These are phyloP conservation scores for Ochlodes sylvanus DNA, from an alignment of 2,888 invertebrate species.

Conservation along the genomic window DNA sequence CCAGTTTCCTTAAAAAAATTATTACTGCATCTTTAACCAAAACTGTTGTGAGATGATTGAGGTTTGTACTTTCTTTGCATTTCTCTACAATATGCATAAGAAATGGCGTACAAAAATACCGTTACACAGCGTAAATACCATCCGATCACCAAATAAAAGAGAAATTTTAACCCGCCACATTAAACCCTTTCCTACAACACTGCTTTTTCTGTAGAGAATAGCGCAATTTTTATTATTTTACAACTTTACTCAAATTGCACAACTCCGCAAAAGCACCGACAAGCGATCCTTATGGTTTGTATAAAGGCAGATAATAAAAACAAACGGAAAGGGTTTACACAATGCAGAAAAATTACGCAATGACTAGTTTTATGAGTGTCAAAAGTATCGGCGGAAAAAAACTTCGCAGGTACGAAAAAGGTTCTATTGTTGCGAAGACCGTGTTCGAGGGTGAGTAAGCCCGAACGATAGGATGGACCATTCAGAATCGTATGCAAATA, in stretches of 20 bases:
- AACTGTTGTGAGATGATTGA: background rate
- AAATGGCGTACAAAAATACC: conserved; percentile 57
- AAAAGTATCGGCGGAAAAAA: conserved; percentile 62
- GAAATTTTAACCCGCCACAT: conserved; percentile 65
- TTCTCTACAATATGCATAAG: conserved; percentile 43
- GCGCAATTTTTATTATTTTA: conserved; percentile 82
- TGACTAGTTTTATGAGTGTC: conserved; percentile 69
- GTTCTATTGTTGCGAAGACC: conserved; percentile 58
- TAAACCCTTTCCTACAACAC: conserved; percentile 72
- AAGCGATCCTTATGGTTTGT: conserved; percentile 52
- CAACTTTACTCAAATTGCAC: conserved; percentile 71
- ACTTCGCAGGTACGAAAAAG: conserved; percentile 78
- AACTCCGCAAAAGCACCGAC: conserved; percentile 79
- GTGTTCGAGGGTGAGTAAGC: conserved; percentile 40
- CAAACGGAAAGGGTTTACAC: conserved; percentile 83
- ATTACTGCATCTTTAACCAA: background rate
- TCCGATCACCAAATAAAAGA: conserved; percentile 65
- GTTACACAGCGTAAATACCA: conserved; percentile 64
- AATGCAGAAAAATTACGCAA: conserved; percentile 84
- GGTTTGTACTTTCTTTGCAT: conserved; percentile 42
- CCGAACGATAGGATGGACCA: conserved; percentile 39
- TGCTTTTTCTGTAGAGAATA: conserved; percentile 78
- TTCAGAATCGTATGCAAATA: conserved; percentile 69
- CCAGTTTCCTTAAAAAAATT: background rate
- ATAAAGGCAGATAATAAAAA: conserved; percentile 79